Conservation (phyloP, 2,113 vertebrate genomes). For the Ceuthmochares aereus region DNA sequence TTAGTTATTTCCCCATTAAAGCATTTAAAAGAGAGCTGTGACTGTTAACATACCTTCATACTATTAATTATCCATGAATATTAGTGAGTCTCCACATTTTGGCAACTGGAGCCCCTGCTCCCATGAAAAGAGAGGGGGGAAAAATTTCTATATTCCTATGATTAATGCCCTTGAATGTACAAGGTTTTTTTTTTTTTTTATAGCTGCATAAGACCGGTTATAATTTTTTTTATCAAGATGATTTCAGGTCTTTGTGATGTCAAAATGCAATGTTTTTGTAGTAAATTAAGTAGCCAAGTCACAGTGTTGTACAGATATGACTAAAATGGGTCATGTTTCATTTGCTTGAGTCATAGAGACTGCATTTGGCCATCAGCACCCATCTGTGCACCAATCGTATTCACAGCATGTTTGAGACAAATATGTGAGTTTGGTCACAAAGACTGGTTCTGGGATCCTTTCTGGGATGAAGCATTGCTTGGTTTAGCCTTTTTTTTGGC, state of each 20-base stretch:
- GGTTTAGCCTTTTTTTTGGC: not conserved
- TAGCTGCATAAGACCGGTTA: rapidly evolving
- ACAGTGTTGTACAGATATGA: not conserved
- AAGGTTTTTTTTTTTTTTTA: not conserved
- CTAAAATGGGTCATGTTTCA: not conserved
- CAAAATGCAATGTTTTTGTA: not conserved
- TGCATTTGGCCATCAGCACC: not conserved
- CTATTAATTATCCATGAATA: not conserved
- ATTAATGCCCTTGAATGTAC: not conserved
- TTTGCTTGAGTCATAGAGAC: not conserved
- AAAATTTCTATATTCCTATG: not conserved
- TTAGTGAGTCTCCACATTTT: not conserved
- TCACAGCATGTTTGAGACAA: not conserved
- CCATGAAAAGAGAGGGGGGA: not conserved
- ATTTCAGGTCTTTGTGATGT: not conserved
- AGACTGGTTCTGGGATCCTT: not conserved
- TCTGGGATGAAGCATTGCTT: not conserved
- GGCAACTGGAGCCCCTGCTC: not conserved
- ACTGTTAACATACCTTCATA: not conserved
- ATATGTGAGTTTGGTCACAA: not conserved
- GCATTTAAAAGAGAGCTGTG: not conserved
- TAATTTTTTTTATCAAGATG: not conserved
- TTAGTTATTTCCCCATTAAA: not conserved
- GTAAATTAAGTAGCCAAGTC: not conserved
- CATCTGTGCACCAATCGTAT: not conserved